phyloP scores from a whole-genome alignment of 2,797 vertebrate species.

The Sarcoramphus papa region DNA sequence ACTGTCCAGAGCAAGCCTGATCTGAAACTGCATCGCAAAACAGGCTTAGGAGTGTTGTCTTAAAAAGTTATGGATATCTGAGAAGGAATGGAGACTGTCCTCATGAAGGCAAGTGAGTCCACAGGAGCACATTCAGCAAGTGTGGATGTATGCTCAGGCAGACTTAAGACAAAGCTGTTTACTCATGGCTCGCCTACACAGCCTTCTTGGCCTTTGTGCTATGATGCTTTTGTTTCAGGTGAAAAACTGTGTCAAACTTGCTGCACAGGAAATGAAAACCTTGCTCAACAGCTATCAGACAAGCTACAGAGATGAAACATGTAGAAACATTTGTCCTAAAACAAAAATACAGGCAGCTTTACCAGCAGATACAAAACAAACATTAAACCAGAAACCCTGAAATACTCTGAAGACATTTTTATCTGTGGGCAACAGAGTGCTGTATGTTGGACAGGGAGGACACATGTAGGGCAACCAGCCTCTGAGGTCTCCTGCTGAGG shows the following conservation, averaged over 20 bases:
- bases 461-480: background rate
- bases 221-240: background rate
- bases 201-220: background rate
- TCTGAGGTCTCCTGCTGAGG: background rate
- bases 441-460: background rate
- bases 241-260: background rate
- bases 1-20: background rate
- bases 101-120: accelerated
- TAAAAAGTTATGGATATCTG: background rate
- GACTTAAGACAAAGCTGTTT: background rate
- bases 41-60: background rate
- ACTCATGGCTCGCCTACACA: background rate
- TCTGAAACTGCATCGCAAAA: background rate
- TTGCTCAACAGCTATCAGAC: background rate
- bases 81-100: background rate
- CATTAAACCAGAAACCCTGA: background rate
- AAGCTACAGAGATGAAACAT: background rate
- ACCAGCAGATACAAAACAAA: background rate
- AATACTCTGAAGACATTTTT: background rate
- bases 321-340: background rate
- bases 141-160: background rate
- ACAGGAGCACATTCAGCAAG: background rate
- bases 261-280: background rate
- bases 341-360: background rate
- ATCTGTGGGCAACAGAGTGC: background rate